phyloP scores from a whole-genome alignment of 2,888 invertebrate species.

The Perithous albicinctus region DNA sequence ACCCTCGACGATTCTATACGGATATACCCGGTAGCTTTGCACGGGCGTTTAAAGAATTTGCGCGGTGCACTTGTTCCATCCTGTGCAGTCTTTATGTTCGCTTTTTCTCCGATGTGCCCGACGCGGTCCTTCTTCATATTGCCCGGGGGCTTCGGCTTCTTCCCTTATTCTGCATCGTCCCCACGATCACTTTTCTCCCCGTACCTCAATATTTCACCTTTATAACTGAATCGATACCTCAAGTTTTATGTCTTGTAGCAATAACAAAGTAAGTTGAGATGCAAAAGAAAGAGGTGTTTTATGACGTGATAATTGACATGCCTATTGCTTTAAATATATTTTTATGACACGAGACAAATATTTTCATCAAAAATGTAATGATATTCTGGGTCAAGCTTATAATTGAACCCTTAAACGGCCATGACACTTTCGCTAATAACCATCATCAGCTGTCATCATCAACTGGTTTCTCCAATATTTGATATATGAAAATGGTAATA shows the following conservation, averaged over 20 bases:
- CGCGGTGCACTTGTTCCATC: slow-evolving; percentile 69
- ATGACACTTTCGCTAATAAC: background rate
- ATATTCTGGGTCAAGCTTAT: no score
- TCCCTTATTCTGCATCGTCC: background rate
- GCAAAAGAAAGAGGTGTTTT: background rate
- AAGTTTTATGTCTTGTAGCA: background rate
- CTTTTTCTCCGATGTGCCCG: slow-evolving; percentile 11
- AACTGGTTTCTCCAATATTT: background rate
- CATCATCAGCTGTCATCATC: background rate
- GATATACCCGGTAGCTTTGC: slow-evolving; percentile 64
- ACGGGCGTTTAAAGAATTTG: slow-evolving; percentile 81
- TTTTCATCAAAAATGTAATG: no score
- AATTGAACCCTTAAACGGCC: background rate
- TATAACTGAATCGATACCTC: slow-evolving; percentile 3
- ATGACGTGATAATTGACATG: background rate
- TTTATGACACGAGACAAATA: no score
- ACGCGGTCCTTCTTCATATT: slow-evolving; percentile 5
- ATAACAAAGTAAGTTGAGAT: background rate
- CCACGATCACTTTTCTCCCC: slow-evolving; percentile 22
- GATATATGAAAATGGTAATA: background rate
- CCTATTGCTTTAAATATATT: background rate
- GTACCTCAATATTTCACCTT: slow-evolving; percentile 29
- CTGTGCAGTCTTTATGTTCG: slow-evolving; percentile 46
- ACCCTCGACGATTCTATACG: slow-evolving; percentile 17
- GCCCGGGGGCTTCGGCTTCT: slow-evolving; percentile 5